These are phyloP conservation scores for Eristalinus sepulchralis DNA, from an alignment of 2,888 invertebrate species.

Conservation along the genomic window DNA sequence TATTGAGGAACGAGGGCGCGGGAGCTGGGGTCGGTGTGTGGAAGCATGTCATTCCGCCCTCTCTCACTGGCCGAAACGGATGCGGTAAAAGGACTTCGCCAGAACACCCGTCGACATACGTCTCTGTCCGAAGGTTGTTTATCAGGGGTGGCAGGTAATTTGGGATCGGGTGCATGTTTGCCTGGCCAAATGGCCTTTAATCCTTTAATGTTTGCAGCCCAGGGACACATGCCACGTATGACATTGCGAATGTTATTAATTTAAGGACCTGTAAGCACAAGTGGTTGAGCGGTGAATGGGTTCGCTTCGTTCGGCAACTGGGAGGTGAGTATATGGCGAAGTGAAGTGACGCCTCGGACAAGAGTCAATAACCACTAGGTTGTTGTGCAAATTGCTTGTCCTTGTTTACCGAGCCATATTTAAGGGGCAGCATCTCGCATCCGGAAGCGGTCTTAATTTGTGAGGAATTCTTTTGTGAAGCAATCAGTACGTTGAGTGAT, in stretches of 20 bases:
- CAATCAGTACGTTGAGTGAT: too few species aligned
- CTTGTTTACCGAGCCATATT: not conserved
- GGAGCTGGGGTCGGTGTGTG: conserved; percentile 16
- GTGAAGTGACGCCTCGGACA: not conserved
- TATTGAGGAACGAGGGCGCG: conserved; percentile 50
- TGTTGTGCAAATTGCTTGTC: not conserved
- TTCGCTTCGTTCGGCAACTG: not conserved
- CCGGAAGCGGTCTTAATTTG: not conserved
- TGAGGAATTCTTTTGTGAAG: not conserved
- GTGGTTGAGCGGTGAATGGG: not conserved
- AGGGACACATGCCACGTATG: conserved; percentile 8
- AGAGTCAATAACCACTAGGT: not conserved
- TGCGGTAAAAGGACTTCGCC: conserved; percentile 36
- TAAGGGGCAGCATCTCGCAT: not conserved
- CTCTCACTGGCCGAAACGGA: conserved; percentile 1
- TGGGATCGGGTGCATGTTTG: conserved; percentile 25
- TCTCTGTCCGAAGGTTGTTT: conserved; percentile 43
- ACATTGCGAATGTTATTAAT: conserved; percentile 23
- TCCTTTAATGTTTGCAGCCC: conserved; percentile 27
- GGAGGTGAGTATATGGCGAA: not conserved
- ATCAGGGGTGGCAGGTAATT: conserved; percentile 60
- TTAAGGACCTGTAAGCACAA: not conserved
- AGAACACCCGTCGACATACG: conserved; percentile 10
- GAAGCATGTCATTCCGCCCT: not conserved
- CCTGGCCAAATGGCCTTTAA: conserved; percentile 37